Base-by-base conservation (phyloP, 2,113 vertebrate genomes). In the Gavia stellata region DNA sequence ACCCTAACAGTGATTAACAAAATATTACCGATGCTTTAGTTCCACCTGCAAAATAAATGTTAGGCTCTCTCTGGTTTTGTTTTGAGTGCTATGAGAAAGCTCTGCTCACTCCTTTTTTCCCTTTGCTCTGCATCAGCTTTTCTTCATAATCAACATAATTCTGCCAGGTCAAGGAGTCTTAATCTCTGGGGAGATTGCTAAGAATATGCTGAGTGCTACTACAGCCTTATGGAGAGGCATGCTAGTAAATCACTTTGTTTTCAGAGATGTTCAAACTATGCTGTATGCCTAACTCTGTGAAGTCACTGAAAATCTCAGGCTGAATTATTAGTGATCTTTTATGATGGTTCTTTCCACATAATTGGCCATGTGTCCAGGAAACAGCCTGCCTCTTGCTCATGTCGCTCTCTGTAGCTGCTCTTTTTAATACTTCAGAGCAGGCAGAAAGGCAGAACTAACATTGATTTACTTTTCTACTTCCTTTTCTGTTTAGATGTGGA, bases 351-450 rank as follows among this genome's bases (percentile, higher is more conserved):
- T 84, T 83, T 58, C 44, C 28, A 50, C 0, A 1, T 58, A 75
- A 59, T 16, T 81, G 19, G 4, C 12, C 10, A 12, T 9, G 16
- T 65, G 52, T 79, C 5, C n/a, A 68, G 26, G n/a, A 62, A 31
- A 20, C 42, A 89, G 29, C 19, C 4, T 47, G 42, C 7, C 7
- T 80, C 11, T 75, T 55, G 7, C 25, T 73, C 4, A 2, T 26
- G 18, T 50, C 1, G 1, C 1, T 2, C n/a, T 58, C 14, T 2
- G 1, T 18, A 66, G n/a, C 47, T 89, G 34, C 55, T 88, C 14
- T 58, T 6, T 53, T 89, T 67, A 44, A 49, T 66, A 42, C 18
- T 53, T 34, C 52, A 67, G 3, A 74, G 19, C 6, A 26, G 10
- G 23, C 13, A 71, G 21, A 71, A 18, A n/a, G n/a, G n/a, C n/a